phyloP scores from a whole-genome alignment of 2,888 invertebrate genomes.

The Drosophila koepferae region DNA sequence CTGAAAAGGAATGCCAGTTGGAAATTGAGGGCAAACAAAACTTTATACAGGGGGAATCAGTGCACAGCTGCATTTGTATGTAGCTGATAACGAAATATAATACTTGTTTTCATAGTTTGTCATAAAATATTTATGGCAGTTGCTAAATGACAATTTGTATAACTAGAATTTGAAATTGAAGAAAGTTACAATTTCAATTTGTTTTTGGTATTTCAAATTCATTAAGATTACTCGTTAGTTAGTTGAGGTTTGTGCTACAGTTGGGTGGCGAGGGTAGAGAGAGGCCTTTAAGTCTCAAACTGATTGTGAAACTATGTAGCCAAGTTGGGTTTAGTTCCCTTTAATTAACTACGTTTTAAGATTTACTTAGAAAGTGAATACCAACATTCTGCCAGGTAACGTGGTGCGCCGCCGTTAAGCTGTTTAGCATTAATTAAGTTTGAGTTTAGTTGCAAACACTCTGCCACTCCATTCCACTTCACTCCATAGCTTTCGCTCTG shows the following conservation, averaged over 20 bases:
- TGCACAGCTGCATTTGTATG: conserved; percentile 3
- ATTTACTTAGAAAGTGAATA: conserved; percentile 3
- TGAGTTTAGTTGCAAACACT: conserved; percentile 62
- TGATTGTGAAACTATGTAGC: neutral
- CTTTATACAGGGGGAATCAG: neutral
- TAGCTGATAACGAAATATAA: neutral
- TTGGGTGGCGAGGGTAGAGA: too few species aligned
- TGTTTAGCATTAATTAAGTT: conserved; percentile 80
- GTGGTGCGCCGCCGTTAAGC: conserved; percentile 56
- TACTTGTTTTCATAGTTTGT: neutral
- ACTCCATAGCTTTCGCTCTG: conserved; percentile 27
- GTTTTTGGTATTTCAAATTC: neutral
- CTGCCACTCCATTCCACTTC: conserved; percentile 34
- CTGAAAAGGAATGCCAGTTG: conserved; percentile 3
- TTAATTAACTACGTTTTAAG: conserved; percentile 16
- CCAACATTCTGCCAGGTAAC: neutral
- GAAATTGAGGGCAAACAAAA: neutral
- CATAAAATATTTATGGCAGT: neutral
- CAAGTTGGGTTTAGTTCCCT: neutral
- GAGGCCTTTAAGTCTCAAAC: neutral
- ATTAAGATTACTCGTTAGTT: neutral
- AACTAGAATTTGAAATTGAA: neutral
- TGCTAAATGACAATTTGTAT: neutral
- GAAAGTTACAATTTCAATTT: neutral
- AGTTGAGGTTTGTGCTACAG: neutral